These are phyloP conservation scores for Taxidea taxus DNA, from an alignment of 2,113 vertebrate genomes.

Conservation along the genomic window DNA sequence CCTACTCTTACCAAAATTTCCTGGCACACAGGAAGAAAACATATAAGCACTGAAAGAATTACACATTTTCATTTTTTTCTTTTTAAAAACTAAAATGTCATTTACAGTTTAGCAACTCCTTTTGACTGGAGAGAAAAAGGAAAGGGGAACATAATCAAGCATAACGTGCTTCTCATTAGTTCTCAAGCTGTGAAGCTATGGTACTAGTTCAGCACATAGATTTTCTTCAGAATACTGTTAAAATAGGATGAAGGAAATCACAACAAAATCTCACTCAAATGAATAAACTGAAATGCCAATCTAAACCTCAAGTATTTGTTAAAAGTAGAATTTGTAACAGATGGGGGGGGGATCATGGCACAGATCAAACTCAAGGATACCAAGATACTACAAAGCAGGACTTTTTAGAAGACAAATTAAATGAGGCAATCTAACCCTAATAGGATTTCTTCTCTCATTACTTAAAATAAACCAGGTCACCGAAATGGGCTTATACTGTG, in stretches of 20 bases:
- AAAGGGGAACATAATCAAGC: background rate
- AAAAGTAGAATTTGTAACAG: background rate
- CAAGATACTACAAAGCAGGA: background rate
- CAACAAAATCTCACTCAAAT: background rate
- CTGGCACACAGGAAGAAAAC: background rate
- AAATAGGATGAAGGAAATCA: background rate
- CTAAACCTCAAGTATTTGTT: background rate
- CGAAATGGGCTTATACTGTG: background rate
- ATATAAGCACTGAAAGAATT: background rate
- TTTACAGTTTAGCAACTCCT: background rate
- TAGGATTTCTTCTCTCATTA: constrained; percentile 56
- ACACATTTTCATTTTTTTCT: background rate
- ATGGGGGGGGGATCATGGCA: background rate
- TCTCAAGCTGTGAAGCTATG: background rate
- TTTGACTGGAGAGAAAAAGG: background rate
- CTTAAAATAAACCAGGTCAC: constrained; percentile 60
- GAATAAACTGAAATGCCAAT: background rate
- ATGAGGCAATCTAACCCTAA: background rate
- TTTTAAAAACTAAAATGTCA: background rate
- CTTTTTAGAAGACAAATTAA: constrained; percentile 38
- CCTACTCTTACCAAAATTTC: background rate
- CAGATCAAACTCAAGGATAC: background rate
- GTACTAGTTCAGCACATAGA: background rate
- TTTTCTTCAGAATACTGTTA: background rate
- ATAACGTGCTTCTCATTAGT: background rate